Evolutionary conservation across 2,113 vertebrate species (phyloP).

Genomic region (Triplophysa rosa): DNA sequence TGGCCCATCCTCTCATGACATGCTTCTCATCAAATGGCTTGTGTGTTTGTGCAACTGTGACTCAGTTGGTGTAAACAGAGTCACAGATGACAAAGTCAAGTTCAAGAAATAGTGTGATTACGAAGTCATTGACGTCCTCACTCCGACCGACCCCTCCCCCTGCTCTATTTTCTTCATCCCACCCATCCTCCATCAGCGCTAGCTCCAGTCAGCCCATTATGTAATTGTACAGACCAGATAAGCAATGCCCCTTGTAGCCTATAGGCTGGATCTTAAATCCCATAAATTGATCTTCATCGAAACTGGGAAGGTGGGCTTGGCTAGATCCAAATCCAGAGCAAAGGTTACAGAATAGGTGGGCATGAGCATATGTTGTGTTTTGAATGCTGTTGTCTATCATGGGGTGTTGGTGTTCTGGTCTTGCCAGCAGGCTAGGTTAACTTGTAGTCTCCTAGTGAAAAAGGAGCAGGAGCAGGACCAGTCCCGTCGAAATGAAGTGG

Average conservation of each 20-base stretch:
- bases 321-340: background rate
- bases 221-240: conserved; percentile 28
- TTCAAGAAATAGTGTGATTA: background rate
- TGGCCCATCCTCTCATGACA: conserved; percentile 8
- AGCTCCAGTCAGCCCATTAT: conserved; percentile 28
- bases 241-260: background rate
- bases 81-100: conserved; percentile 4
- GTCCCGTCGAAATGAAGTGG: background rate
- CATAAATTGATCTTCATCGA: conserved; percentile 9
- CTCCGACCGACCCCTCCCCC: background rate
- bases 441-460: no score
- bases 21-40: conserved; percentile 3
- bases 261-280: background rate
- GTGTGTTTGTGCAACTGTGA: conserved; percentile 16
- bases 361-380: no score
- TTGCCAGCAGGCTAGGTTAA: no score
- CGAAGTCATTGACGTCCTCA: background rate
- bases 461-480: no score
- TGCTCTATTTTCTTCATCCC: background rate
- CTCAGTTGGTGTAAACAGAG: background rate
- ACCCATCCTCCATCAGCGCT: background rate
- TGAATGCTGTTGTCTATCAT: no score
- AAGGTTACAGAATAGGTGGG: no score
- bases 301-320: background rate
- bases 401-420: no score